A percentile compares a stretch with the other conserved stretches of the same genome.
These are phyloP conservation scores for Melanostoma scalare DNA, from an alignment of 2,888 invertebrate genomes.

Conservation along the genomic window DNA sequence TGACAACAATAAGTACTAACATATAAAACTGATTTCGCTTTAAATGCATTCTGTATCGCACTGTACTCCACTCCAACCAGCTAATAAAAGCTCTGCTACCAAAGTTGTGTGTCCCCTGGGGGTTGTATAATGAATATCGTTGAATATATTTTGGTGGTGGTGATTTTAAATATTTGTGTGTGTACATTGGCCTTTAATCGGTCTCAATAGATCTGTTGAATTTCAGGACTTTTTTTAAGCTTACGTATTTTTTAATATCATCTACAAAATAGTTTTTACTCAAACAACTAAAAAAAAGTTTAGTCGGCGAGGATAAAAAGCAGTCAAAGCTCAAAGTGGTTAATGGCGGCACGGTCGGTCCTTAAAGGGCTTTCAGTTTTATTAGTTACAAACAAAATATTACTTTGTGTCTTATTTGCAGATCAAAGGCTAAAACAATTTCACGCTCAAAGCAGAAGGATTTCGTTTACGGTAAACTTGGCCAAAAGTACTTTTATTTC, in stretches of 20 bases:
- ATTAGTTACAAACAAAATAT: constrained; percentile 25
- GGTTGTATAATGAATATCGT: constrained; percentile 40
- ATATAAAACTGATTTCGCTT: constrained; percentile 8
- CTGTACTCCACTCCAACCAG: constrained; percentile 20
- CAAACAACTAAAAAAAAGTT: too few species aligned
- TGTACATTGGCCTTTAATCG: constrained; percentile 8
- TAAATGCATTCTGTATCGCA: constrained; percentile 20
- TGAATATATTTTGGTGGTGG: constrained; percentile 3
- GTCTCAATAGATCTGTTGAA: too few species aligned
- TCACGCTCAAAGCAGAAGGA: constrained; percentile 15
- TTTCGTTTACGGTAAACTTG: constrained; percentile 26
- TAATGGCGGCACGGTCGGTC: neutral
- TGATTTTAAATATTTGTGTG: neutral
- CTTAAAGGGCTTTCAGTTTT: constrained; percentile 24
- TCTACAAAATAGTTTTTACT: too few species aligned
- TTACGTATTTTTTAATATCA: too few species aligned
- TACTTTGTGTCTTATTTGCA: constrained; percentile 21
- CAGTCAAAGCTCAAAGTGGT: constrained; percentile 13
- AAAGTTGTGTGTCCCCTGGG: constrained; percentile 41
- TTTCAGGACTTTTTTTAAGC: too few species aligned
- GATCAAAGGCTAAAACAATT: constrained; percentile 31
- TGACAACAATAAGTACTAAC: constrained; percentile 16
- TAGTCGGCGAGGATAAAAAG: neutral
- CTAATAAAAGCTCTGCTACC: constrained; percentile 37
- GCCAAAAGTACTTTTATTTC: constrained; percentile 4